Conservation (phyloP, 2,888 invertebrate species). For the Tenthredo scrophulariae region DNA sequence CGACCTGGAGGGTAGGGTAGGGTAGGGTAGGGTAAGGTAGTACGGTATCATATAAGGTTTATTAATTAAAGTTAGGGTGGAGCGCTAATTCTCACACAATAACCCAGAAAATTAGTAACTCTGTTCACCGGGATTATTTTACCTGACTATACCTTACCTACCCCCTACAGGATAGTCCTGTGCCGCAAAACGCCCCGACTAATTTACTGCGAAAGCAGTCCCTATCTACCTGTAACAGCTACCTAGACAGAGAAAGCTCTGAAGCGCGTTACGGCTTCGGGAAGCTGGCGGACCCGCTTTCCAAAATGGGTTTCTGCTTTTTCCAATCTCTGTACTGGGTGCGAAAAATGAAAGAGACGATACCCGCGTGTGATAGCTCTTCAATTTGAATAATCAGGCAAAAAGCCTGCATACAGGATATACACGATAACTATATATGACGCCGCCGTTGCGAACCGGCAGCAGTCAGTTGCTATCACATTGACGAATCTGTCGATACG, state of each 20-base stretch:
- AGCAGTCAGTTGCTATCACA: conserved; percentile 37
- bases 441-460: neutral
- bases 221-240: neutral
- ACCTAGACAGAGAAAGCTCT: neutral
- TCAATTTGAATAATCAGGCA: conserved; percentile 41
- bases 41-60: conserved; percentile 51
- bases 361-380: neutral
- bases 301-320: neutral
- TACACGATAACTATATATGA: conserved; percentile 29
- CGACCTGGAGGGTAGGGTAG: conserved; percentile 26
- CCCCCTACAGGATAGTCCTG: conserved; percentile 1
- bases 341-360: neutral
- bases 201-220: conserved; percentile 24
- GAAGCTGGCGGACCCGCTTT: neutral
- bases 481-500: conserved; percentile 51
- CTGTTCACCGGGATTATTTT: conserved; percentile 55
- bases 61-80: conserved; percentile 54
- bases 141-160: conserved; percentile 7
- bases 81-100: conserved; percentile 55
- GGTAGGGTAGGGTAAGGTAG: neutral
- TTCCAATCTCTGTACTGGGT: too few relatives aligned
- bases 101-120: conserved; percentile 64
- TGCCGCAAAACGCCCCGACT: conserved; percentile 16
- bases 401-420: conserved; percentile 22
- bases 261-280: neutral